Base-by-base conservation (phyloP, 1,140 invertebrate genomes). In the Heliothis subflexa region DNA sequence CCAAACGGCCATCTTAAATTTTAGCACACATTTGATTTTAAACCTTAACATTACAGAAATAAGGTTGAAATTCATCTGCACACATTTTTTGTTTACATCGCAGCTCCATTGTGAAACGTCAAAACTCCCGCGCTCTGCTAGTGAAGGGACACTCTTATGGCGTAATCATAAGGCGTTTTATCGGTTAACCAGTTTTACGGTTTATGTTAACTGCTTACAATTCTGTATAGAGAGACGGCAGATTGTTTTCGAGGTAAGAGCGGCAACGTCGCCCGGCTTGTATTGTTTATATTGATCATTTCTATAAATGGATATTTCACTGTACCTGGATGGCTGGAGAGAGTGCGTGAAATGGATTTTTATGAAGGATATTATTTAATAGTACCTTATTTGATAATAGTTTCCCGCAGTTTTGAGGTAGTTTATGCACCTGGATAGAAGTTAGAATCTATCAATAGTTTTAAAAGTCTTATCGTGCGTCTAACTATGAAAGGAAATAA, bases 241-340 rank as follows among this genome's bases (percentile, higher is more conserved):
- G 59, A 10, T 66, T 74, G 72, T 74, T 74, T 74, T 74, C 72
- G 45, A 62, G 4, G 55, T 47, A 74, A 62, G 72, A 61, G 9
- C 72, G 72, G 72, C 72, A 74, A 74, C 72, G 72, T 74, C 55
- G 72, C 72, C 18, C 28, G 25, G 45, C 40, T 7, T 13, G n/a
- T 28, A 40, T 74, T 74, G 72, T 74, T 74, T 73, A 74, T 74
- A 74, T 74, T 74, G 72, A 74, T 74, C 72, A 74, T 50, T 21
- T 61, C 72, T 74, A 74, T 74, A 74, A 74, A 74, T 74, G 72
- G 72, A 49, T 66, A 64, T 45, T 13, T 33, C 71, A 18, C 14
- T 55, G 40, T 61, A 74, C 72, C 72, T 74, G 55, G 40, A 57
- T 11, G 54, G n/a, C 66, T 70, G 28, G 33, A 71, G 71, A 73